A percentile compares a stretch with the other conserved stretches of the same genome.
These are phyloP conservation scores for Morphnarchus princeps DNA, from an alignment of 2,113 vertebrate species.

Conservation along the genomic window DNA sequence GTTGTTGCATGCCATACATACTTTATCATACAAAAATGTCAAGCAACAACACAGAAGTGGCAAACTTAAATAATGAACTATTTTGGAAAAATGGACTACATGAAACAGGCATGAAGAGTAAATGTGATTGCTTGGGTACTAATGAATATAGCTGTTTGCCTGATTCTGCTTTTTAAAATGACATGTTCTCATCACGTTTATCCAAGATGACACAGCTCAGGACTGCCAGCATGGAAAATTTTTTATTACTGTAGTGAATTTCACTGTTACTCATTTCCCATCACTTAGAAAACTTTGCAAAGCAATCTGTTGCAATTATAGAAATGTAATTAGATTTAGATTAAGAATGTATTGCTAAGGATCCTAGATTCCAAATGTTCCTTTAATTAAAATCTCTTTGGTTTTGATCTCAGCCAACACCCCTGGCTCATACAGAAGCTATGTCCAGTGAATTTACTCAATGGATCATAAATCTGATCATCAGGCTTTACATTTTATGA, in stretches of 20 bases:
- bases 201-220: background rate
- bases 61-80: background rate
- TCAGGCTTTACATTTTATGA: background rate
- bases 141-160: background rate
- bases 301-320: background rate
- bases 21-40: background rate
- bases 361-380: background rate
- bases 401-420: background rate
- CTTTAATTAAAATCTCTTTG: background rate
- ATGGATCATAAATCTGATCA: background rate
- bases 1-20: background rate
- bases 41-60: background rate
- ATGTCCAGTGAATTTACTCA: background rate
- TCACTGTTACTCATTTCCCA: background rate
- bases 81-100: background rate
- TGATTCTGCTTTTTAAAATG: background rate
- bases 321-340: background rate
- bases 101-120: background rate
- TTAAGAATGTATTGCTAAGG: background rate
- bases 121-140: background rate
- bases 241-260: background rate
- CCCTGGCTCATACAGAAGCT: background rate
- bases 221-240: background rate
- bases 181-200: rapidly evolving
- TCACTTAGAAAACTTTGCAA: background rate